phyloP scores from a whole-genome alignment of 1,140 invertebrate genomes.

The Acromyrmex heyeri region DNA sequence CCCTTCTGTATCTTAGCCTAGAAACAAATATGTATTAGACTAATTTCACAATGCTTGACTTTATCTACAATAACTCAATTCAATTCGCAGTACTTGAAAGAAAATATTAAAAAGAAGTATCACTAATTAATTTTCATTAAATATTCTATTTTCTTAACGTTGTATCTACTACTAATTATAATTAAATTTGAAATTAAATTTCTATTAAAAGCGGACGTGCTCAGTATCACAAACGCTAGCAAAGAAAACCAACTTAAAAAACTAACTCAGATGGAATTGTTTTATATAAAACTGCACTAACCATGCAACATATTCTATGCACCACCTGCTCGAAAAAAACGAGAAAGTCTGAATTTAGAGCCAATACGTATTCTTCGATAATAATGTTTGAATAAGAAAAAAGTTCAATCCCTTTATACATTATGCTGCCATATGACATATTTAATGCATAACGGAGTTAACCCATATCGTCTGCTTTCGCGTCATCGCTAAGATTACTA shows the following conservation, averaged over 20 bases:
- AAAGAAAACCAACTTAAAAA: not conserved
- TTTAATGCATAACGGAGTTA: conserved; percentile 31
- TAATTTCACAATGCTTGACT: not conserved
- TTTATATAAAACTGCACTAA: not conserved
- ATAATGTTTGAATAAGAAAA: not conserved
- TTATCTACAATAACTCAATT: not conserved
- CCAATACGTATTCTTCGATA: conserved; percentile 4
- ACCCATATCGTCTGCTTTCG: conserved; percentile 37
- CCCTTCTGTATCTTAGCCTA: not conserved
- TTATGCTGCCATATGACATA: not conserved
- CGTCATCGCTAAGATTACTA: conserved; percentile 58
- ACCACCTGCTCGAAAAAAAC: not conserved
- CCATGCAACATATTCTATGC: not conserved
- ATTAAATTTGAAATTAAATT: conserved; percentile 15
- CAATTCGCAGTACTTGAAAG: not conserved
- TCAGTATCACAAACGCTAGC: not conserved
- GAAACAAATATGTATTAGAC: not conserved
- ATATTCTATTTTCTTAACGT: not conserved
- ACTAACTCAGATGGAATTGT: not conserved
- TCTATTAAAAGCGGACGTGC: conserved; percentile 1
- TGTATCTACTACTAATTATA: not conserved
- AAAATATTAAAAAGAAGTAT: not conserved
- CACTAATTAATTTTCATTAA: not conserved
- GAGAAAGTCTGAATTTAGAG: not conserved
- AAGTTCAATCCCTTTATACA: not conserved